A percentile compares a stretch with the other conserved stretches of the same genome.
These are phyloP conservation scores for Channa striata DNA, from an alignment of 2,797 vertebrate species.

Conservation along the genomic window DNA sequence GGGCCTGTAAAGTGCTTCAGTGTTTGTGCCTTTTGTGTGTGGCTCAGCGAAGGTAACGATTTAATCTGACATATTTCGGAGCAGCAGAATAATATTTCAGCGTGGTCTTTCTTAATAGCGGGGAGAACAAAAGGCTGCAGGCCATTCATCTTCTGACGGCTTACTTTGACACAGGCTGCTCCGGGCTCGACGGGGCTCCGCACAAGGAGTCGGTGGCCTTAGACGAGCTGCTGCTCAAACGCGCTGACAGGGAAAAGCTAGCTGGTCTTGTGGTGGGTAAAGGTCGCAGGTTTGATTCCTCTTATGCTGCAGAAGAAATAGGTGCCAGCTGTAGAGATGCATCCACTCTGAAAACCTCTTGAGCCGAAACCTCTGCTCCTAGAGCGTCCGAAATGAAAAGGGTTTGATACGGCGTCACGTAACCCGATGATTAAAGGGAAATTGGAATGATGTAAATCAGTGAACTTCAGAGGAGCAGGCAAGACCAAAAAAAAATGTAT, in stretches of 20 bases:
- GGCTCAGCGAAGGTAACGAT: slow-evolving; percentile 70
- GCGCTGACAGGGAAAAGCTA: slow-evolving; percentile 53
- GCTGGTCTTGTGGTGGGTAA: slow-evolving; percentile 7
- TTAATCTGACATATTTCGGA: slow-evolving; percentile 78
- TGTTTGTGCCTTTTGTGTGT: slow-evolving; percentile 71
- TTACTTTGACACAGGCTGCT: slow-evolving; percentile 76
- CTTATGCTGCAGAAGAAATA: not conserved
- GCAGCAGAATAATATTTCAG: slow-evolving; percentile 76
- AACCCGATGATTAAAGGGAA: too few relatives aligned
- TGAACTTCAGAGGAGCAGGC: too few relatives aligned
- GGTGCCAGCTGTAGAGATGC: not conserved
- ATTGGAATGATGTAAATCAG: too few relatives aligned
- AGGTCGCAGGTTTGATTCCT: slow-evolving; percentile 36
- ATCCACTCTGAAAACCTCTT: too few relatives aligned
- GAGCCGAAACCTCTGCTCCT: not conserved
- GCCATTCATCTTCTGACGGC: slow-evolving; percentile 69
- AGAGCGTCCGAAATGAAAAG: not conserved
- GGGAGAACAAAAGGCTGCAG: slow-evolving; percentile 68
- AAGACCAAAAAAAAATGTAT: too few relatives aligned
- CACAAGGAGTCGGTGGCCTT: slow-evolving; percentile 24
- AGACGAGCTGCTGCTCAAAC: slow-evolving; percentile 55
- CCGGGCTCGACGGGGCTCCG: slow-evolving; percentile 54
- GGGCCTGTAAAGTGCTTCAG: slow-evolving; percentile 58
- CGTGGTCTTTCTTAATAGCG: slow-evolving; percentile 65
- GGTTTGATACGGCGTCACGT: too few relatives aligned